These are phyloP conservation scores for Rhinichthys klamathensis DNA, from an alignment of 2,113 vertebrate species.

Conservation along the genomic window DNA sequence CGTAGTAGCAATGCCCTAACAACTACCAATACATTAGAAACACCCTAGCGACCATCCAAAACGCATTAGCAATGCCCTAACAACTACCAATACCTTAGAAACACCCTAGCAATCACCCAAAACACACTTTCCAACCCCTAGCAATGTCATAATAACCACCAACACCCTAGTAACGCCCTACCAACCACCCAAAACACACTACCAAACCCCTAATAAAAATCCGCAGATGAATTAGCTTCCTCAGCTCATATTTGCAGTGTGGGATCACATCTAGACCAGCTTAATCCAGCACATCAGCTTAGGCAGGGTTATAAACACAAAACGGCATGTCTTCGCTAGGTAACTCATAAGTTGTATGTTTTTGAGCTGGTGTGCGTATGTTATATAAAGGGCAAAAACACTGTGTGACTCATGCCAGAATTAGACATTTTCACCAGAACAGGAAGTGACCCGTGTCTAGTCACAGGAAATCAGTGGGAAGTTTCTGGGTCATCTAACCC, in stretches of 20 bases:
- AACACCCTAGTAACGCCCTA: too few species aligned
- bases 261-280: not conserved
- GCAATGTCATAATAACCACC: too few species aligned
- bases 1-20: not conserved
- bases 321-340: not conserved
- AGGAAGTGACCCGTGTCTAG: conserved; percentile 46
- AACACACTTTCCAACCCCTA: too few species aligned
- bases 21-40: too few species aligned
- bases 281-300: conserved; percentile 5
- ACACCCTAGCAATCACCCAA: too few species aligned
- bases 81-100: too few species aligned
- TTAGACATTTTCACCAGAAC: conserved; percentile 39
- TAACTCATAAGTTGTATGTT: conserved; percentile 18
- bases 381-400: conserved; percentile 44
- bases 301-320: not conserved
- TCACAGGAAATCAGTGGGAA: conserved; percentile 38
- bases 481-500: conserved; percentile 35
- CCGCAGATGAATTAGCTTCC: not conserved
- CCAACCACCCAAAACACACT: too few species aligned
- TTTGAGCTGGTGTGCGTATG: conserved; percentile 15
- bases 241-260: not conserved
- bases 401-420: conserved; percentile 48
- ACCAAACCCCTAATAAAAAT: not conserved
- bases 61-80: not conserved
- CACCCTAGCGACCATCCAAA: not conserved